Conservation (phyloP, 2,888 invertebrate species). For the Phengaris alcon region DNA sequence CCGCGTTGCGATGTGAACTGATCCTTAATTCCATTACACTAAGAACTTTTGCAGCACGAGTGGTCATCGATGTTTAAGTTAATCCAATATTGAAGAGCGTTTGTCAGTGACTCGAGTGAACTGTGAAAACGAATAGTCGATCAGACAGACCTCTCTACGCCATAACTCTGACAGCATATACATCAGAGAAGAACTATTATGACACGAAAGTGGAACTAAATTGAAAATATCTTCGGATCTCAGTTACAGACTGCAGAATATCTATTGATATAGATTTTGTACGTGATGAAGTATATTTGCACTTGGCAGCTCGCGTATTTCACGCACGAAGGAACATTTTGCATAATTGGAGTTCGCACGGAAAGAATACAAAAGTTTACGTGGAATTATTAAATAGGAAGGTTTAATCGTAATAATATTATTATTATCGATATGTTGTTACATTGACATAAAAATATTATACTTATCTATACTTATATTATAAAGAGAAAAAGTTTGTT, state of each 20-base stretch:
- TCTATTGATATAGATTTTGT: not conserved
- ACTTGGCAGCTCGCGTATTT: slow-evolving; percentile 11
- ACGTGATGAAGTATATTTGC: slow-evolving; percentile 9
- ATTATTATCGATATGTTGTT: no score
- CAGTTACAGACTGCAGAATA: slow-evolving; percentile 1
- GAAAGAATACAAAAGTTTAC: not conserved
- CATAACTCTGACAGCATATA: slow-evolving; percentile 8
- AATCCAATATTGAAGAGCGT: slow-evolving; percentile 10
- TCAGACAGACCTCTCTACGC: slow-evolving; percentile 3
- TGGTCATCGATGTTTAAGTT: not conserved
- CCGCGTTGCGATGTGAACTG: no score
- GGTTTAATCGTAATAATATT: not conserved
- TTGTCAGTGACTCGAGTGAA: slow-evolving; percentile 5
- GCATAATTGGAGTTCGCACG: slow-evolving; percentile 2
- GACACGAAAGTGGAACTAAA: not conserved
- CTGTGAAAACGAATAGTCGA: slow-evolving; percentile 12
- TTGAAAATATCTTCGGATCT: slow-evolving; percentile 9
- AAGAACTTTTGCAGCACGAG: not conserved
- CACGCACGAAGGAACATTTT: slow-evolving; percentile 11
- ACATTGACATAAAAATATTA: no score
- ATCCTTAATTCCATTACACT: no score
- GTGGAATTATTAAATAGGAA: not conserved
- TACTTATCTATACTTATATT: no score
- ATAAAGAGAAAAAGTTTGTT: no score
- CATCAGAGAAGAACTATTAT: slow-evolving; percentile 13